Evolutionary conservation across 2,113 vertebrate genomes (phyloP).

Genomic region (Cottus gobio): DNA sequence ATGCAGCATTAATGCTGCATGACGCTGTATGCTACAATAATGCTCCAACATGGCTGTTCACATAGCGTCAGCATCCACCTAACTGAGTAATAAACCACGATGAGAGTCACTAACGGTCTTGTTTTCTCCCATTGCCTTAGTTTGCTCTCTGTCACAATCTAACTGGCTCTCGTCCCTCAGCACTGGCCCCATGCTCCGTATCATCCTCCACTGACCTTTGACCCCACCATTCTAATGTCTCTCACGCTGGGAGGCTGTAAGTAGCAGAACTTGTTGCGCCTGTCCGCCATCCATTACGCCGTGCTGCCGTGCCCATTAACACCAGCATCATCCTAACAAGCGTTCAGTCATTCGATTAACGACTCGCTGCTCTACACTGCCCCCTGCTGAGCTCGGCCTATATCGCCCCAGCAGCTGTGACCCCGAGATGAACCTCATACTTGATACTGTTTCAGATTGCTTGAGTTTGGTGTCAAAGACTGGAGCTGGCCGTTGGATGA

Average conservation of each 20-base stretch:
- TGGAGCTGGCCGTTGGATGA: slow-evolving; percentile 94
- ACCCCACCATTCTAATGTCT: slow-evolving; percentile 72
- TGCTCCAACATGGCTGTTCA: slow-evolving; percentile 3
- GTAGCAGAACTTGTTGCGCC: slow-evolving; percentile 71
- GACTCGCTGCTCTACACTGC: slow-evolving; percentile 23
- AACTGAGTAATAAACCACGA: slow-evolving; percentile 10
- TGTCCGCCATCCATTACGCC: slow-evolving; percentile 39
- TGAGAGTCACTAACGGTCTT: slow-evolving; percentile 34
- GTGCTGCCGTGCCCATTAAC: slow-evolving; percentile 43
- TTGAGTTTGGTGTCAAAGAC: slow-evolving; percentile 97
- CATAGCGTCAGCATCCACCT: not conserved
- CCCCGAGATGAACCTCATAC: slow-evolving; percentile 65
- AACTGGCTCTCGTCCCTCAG: slow-evolving; percentile 80
- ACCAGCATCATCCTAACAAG: not conserved
- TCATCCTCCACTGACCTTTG: slow-evolving; percentile 84
- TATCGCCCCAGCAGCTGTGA: not conserved
- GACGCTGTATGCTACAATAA: slow-evolving; percentile 6
- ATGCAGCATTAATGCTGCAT: not conserved
- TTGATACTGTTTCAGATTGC: slow-evolving; percentile 90
- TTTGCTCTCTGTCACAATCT: slow-evolving; percentile 48
- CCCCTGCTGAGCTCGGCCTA: slow-evolving; percentile 38
- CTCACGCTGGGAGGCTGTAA: slow-evolving; percentile 84
- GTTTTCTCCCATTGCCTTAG: slow-evolving; percentile 18
- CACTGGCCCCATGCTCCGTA: slow-evolving; percentile 81
- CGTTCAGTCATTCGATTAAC: not conserved